Base-by-base conservation (phyloP, 2,797 vertebrate species). In the Pitangus sulphuratus region DNA sequence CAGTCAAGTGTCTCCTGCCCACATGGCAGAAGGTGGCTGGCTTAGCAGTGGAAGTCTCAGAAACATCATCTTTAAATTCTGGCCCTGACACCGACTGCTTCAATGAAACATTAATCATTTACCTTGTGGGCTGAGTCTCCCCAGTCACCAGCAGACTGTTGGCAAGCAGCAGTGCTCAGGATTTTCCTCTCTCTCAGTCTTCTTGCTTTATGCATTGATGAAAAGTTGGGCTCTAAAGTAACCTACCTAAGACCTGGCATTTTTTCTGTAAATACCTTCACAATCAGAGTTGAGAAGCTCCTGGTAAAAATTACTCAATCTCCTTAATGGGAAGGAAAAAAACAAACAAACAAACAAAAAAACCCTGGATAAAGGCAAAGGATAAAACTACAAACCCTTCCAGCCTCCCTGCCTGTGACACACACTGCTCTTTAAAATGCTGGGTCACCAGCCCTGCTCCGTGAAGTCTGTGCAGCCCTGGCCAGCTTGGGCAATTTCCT, bases 401-500 rank as follows among this genome's bases (percentile, higher is more conserved):
- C 81, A 90, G 47, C 13, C 58, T 42, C 33, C 13, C 12, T 62
- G 75, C 33, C 56, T 31, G 35, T 64, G 61, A 64, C 78, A 51
- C 40, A 60, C 2, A 2, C 11, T 35, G 61, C 53, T 15, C 64
- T 91, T 89, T 48, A 83, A 96, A 89, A 77, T 15, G 71, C 90
- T 83, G 71, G 72, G 51, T 85, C 60, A 93, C 92, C 74, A 95
- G 47, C 69, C 48, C 62, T 57, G 44, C 26, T 85, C 76, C 42
- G 37, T 31, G 72, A 84, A 93, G 62, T 4, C 26, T 9, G 1
- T 64, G 57, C 90, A 94, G 76, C 48, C 65, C 62, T 6, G 25
- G 57, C 20, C 7, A 58, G 68, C 84, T 94, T 93, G 70, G 76
- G 84, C 95, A 94, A 97, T 70, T 97, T 97, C 96, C 96, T 96